phyloP scores from a whole-genome alignment of 2,888 invertebrate species.

The Cantharis nigra region DNA sequence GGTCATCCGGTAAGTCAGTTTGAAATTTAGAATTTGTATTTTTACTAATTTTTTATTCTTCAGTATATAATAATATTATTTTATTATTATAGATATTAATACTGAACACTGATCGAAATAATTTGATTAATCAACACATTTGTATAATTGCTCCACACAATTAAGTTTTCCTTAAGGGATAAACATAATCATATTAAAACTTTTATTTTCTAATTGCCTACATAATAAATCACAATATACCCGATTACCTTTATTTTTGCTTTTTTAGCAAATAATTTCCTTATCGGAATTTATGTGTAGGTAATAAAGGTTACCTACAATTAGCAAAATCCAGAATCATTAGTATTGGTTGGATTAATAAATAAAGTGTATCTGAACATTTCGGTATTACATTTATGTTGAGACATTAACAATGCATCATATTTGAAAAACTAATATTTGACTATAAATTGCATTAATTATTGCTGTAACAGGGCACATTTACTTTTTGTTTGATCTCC shows the following conservation, averaged over 20 bases:
- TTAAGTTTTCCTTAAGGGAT: neutral
- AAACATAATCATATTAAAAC: neutral
- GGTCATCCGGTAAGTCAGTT: too few relatives aligned
- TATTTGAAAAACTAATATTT: neutral
- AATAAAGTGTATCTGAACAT: neutral
- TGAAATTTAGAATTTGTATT: too few relatives aligned
- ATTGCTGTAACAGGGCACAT: neutral
- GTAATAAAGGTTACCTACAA: neutral
- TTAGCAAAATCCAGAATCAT: neutral
- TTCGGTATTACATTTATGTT: neutral
- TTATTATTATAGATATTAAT: too few relatives aligned
- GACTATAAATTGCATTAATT: neutral
- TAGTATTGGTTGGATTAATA: neutral
- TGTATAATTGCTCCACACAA: neutral
- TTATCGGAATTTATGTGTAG: neutral
- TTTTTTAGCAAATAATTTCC: neutral
- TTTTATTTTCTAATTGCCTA: neutral
- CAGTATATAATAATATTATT: too few relatives aligned
- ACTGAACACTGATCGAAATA: neutral
- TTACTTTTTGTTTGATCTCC: neutral
- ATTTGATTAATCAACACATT: neutral
- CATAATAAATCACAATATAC: neutral
- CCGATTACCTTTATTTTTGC: neutral
- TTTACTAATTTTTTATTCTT: too few relatives aligned
- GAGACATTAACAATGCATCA: neutral